Evolutionary conservation across 2,888 invertebrate genomes (phyloP), one percentile per base, ranked within the genome.

Genomic region (Ophioninae sp.): DNA sequence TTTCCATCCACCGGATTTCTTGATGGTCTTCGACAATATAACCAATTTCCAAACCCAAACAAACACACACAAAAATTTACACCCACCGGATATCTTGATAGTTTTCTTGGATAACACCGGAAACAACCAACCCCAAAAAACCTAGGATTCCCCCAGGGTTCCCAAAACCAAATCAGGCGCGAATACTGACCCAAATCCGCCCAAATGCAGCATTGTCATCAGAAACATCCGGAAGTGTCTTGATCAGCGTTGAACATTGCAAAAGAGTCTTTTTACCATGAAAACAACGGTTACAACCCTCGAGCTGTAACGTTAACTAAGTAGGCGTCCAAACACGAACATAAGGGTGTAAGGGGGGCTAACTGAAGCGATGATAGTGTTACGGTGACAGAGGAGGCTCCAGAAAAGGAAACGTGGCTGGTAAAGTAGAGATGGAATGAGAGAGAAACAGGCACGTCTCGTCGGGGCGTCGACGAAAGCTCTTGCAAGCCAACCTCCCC

Each of bases 281-380:
- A 44, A 59, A 20, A 74, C 37, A 68, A 56, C 41, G 44, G 63
- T 71, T 65, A 20, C 56, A 23, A 82, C 69, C 75, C 75, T 61
- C 78, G 61, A 37, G 64, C 75, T 79, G 85, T 86, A 86, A 87
- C 86, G 87, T 86, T 87, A 88, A 89, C 88, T 90, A 88, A 89
- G 85, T 88, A 88, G 87, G 86, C 87, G 87, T 89, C 87, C 85
- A 87, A 89, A 89, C 89, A 89, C 88, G 85, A 87, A 88, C 88
- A 87, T 86, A 85, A 87, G 87, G 87, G 88, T 68, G 67, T 13
- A 61, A 61, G 44, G 86, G 51, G 87, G 81, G 63, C 80, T n/a
- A n/a, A 81, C 87, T 67, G 64, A 76, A 81, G 30, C 3, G 30
- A 74, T 74, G 83, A 72, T 37, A 74, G 77, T 82, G 72, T 79